Conservation (phyloP, 1,140 invertebrate species). For the Temnothorax longispinosus region DNA sequence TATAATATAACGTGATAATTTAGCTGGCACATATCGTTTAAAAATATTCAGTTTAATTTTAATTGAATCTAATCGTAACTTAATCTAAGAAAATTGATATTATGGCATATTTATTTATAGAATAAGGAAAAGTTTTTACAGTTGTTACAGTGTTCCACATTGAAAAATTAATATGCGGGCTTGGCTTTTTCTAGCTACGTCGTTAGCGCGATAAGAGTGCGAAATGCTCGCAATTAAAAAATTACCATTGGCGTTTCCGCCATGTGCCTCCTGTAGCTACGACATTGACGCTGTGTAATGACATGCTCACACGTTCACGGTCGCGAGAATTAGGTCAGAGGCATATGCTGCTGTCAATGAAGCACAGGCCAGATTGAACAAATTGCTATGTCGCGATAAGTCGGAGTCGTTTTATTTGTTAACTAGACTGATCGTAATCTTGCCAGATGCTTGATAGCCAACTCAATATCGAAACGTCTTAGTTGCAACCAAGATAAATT, state of each 20-base stretch:
- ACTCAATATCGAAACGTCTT: slow-evolving; percentile 1
- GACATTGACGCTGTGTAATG: slow-evolving; percentile 61
- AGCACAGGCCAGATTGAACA: slow-evolving; percentile 51
- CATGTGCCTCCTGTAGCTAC: background rate
- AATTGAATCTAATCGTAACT: background rate
- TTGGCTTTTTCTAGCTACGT: background rate
- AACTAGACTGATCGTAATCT: slow-evolving; percentile 36
- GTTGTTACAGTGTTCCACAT: background rate
- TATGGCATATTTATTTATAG: background rate
- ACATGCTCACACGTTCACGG: slow-evolving; percentile 66
- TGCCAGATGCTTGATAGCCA: background rate
- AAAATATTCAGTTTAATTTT: slow-evolving; percentile 1
- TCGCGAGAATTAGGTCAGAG: slow-evolving; percentile 71
- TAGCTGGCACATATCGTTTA: background rate
- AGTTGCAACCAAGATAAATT: background rate
- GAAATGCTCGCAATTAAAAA: slow-evolving; percentile 62
- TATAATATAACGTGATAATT: background rate
- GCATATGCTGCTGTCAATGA: slow-evolving; percentile 58
- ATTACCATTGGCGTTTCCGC: slow-evolving; percentile 44
- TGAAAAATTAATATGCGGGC: background rate
- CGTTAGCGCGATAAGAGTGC: background rate
- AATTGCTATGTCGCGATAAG: slow-evolving; percentile 50
- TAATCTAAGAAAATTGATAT: background rate
- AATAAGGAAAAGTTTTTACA: background rate
- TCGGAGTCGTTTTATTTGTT: slow-evolving; percentile 53